phyloP scores from a whole-genome alignment of 2,113 vertebrate genomes.

The Phocoena sinus region DNA sequence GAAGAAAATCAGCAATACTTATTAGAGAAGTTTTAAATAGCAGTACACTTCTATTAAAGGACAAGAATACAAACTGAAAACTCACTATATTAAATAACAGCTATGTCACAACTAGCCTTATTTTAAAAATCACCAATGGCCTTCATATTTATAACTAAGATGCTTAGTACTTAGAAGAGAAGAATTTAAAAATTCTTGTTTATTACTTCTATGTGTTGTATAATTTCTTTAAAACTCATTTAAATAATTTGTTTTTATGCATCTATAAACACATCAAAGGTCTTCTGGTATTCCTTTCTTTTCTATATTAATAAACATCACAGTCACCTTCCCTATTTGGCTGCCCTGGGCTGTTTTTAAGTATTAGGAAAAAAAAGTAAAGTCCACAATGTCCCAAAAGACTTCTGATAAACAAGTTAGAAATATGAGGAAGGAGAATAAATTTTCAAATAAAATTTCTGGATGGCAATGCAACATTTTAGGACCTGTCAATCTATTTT shows the following conservation, averaged over 20 bases:
- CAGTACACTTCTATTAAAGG: not conserved
- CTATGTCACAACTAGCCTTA: not conserved
- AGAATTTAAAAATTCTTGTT: constrained; percentile 18
- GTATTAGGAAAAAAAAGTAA: not conserved
- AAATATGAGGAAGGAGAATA: not conserved
- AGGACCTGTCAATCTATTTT: not conserved
- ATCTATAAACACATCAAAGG: not conserved
- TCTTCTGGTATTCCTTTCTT: not conserved
- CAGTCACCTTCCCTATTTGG: not conserved
- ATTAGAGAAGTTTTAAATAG: not conserved
- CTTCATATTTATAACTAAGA: constrained; percentile 14
- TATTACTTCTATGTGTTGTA: not conserved
- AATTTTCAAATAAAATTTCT: constrained; percentile 47
- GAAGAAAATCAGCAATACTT: not conserved
- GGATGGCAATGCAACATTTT: not conserved
- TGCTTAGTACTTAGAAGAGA: not conserved
- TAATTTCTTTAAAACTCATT: constrained; percentile 32
- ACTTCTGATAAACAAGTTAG: not conserved
- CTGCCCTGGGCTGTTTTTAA: not conserved
- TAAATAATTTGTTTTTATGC: not conserved
- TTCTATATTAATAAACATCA: constrained; percentile 5
- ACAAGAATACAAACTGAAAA: constrained; percentile 19
- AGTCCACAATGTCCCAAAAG: constrained; percentile 27
- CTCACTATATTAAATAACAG: not conserved
- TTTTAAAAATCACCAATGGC: not conserved